A percentile compares a stretch with the other conserved stretches of the same genome.
phyloP scores from a whole-genome alignment of 2,113 vertebrate genomes.

The Copsychus sechellarum region DNA sequence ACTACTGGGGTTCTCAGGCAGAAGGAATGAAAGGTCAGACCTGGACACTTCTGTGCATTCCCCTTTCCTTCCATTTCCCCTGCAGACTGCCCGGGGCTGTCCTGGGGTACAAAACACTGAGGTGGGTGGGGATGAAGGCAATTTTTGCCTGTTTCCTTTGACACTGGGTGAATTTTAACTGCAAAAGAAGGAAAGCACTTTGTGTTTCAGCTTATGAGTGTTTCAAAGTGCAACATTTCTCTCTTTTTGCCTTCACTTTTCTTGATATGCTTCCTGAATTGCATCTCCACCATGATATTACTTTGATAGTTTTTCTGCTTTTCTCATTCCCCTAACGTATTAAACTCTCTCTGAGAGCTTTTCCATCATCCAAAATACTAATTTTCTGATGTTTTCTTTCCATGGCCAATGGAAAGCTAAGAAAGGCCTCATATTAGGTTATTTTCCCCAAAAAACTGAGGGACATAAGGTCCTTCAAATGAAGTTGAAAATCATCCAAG shows the following conservation, averaged over 20 bases:
- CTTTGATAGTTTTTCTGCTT: conserved; percentile 5
- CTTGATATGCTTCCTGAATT: not conserved
- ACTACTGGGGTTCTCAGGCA: not conserved
- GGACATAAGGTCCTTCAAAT: not conserved
- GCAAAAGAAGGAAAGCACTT: not conserved
- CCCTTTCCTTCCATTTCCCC: not conserved
- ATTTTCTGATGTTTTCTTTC: conserved; percentile 6
- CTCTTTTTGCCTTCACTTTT: not conserved
- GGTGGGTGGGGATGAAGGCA: not conserved
- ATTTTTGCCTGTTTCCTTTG: not conserved
- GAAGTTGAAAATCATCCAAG: not conserved
- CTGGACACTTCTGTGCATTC: not conserved
- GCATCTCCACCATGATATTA: not conserved
- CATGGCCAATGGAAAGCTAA: not conserved
- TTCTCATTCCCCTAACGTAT: not conserved
- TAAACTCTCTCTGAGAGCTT: not conserved
- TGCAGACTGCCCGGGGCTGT: not conserved
- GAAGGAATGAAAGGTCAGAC: not conserved
- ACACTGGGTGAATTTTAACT: not conserved
- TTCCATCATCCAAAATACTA: not conserved
- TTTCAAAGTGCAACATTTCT: not conserved
- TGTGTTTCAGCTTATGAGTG: not conserved
- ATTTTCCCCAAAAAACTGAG: not conserved
- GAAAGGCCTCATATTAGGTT: not conserved
- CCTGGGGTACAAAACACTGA: not conserved